Percentiles rank a stretch among this genome's conserved stretches.
Conservation (phyloP, 2,797 vertebrate species). For the Phoeniculus purpureus region DNA sequence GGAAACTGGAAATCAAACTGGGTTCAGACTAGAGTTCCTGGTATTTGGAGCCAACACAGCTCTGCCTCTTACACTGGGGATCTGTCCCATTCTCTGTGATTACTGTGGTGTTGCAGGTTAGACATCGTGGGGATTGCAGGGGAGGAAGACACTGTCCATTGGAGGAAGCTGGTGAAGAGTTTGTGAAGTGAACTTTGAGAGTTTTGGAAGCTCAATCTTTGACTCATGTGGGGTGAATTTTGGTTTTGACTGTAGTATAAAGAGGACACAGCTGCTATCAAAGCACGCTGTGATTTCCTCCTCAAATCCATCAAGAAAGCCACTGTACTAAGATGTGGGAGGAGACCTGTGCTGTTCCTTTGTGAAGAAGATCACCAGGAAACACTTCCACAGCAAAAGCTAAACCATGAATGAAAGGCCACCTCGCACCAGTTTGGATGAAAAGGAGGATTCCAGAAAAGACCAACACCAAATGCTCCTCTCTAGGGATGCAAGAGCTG, state of each 20-base stretch:
- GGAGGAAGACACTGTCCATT: rapidly evolving
- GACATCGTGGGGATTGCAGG: background rate
- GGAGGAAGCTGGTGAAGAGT: background rate
- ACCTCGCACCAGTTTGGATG: background rate
- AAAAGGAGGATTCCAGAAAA: background rate
- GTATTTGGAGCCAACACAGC: background rate
- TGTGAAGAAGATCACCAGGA: background rate
- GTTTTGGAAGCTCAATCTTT: background rate
- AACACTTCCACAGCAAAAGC: background rate
- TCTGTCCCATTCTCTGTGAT: background rate
- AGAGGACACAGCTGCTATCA: background rate
- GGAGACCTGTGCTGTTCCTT: background rate
- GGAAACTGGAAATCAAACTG: background rate
- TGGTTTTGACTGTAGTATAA: background rate
- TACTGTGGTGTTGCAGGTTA: background rate
- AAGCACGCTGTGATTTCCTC: background rate
- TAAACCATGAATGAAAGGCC: background rate
- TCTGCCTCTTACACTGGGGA: background rate
- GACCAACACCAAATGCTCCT: background rate
- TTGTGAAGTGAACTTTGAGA: background rate
- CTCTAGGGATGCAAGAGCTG: background rate
- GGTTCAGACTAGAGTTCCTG: background rate
- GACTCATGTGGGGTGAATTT: background rate
- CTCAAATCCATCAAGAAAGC: background rate
- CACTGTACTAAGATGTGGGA: background rate